Evolutionary conservation across 2,888 invertebrate genomes (phyloP).

Genomic region (Stenolophus ochropezus): DNA sequence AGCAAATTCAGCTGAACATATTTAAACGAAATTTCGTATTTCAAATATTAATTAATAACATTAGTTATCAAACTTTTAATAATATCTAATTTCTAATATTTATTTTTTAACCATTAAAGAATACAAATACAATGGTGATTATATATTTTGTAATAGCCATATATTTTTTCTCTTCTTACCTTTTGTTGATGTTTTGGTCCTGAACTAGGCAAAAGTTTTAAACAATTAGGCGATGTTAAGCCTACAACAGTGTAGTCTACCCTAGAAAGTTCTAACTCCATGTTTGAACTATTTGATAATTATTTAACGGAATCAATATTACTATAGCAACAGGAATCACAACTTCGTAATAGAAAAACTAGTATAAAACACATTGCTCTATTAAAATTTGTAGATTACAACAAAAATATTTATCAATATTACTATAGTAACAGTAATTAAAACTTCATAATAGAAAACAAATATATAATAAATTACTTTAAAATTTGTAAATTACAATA

Average conservation of each 20-base stretch:
- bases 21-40: too few relatives aligned
- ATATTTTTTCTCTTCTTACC: slow-evolving; percentile 70
- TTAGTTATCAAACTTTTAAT: too few relatives aligned
- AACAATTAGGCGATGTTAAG: slow-evolving; percentile 84
- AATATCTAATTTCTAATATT: too few relatives aligned
- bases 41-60: too few relatives aligned
- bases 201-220: slow-evolving; percentile 83
- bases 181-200: slow-evolving; percentile 81
- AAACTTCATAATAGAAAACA: too few relatives aligned
- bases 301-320: slow-evolving; percentile 39
- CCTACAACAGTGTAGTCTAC: slow-evolving; percentile 90
- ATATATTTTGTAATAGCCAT: too few relatives aligned
- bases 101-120: too few relatives aligned
- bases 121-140: too few relatives aligned
- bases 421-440: too few relatives aligned
- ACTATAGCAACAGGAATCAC: slow-evolving; percentile 45
- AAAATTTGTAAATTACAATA: too few relatives aligned
- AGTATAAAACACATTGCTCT: background rate
- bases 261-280: slow-evolving; percentile 87
- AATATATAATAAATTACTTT: too few relatives aligned
- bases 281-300: slow-evolving; percentile 67
- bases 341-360: background rate
- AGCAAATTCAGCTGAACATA: too few relatives aligned
- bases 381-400: background rate
- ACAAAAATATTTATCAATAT: slow-evolving; percentile 44